These are phyloP conservation scores for Nephila pilipes DNA, from an alignment of 1,140 invertebrate genomes.

Conservation along the genomic window DNA sequence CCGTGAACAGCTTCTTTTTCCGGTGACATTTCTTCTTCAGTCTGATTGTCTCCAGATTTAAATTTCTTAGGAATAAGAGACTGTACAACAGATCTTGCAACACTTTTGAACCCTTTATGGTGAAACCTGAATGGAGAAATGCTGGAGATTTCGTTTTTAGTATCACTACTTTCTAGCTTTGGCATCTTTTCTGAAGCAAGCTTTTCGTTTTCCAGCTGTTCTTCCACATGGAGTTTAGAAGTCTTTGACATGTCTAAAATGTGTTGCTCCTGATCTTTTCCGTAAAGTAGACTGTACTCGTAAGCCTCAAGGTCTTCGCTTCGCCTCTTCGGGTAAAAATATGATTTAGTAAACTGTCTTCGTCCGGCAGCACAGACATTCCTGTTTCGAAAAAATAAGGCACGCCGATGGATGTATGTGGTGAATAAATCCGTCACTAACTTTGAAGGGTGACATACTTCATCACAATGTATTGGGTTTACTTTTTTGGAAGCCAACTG, in stretches of 20 bases:
- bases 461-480: not conserved
- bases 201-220: too few relatives aligned
- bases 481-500: not conserved
- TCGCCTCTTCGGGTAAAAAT: not conserved
- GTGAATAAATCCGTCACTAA: slow-evolving; percentile 13
- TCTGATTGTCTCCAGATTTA: too few relatives aligned
- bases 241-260: not conserved
- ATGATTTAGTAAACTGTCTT: slow-evolving; percentile 1
- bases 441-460: slow-evolving; percentile 15
- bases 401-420: not conserved
- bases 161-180: too few relatives aligned
- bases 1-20: too few relatives aligned
- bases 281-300: not conserved
- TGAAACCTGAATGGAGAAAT: too few relatives aligned
- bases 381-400: not conserved
- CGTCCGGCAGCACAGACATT: not conserved
- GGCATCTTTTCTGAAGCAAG: too few relatives aligned
- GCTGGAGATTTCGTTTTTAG: not conserved
- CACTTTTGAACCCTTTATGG: not conserved
- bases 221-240: not conserved
- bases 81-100: not conserved
- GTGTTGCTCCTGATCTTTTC: not conserved
- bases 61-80: not conserved
- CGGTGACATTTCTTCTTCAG: too few relatives aligned
- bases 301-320: not conserved